These are phyloP conservation scores for Plumapathes pennacea DNA, from an alignment of 92 coral and sea anemone species.

Conservation along the genomic window DNA sequence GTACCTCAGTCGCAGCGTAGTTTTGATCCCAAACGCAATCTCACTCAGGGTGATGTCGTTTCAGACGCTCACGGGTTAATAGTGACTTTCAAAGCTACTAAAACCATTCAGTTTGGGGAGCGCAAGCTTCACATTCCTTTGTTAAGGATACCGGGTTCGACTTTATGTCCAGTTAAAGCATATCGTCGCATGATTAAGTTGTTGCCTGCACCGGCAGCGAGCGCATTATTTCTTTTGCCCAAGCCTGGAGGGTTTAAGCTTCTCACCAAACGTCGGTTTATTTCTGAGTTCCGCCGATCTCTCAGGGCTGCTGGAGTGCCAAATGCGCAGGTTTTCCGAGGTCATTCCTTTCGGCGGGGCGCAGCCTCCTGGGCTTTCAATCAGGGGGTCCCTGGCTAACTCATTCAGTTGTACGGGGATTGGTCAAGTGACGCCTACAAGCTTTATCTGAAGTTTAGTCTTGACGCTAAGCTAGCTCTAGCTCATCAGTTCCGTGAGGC, in stretches of 20 bases:
- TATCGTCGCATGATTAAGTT: constrained; percentile 18
- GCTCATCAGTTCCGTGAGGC: constrained; percentile 3
- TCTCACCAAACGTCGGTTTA: constrained; percentile 6
- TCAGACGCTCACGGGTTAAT: not conserved
- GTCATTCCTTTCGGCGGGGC: constrained; percentile 29
- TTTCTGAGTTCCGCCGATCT: constrained; percentile 1
- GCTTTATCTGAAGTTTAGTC: constrained; percentile 14
- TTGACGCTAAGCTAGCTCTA: constrained; percentile 12
- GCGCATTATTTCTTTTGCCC: constrained; percentile 16
- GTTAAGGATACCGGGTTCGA: constrained; percentile 10
- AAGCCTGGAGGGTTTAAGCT: not conserved
- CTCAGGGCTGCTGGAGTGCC: constrained; percentile 1
- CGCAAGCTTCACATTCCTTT: constrained; percentile 27
- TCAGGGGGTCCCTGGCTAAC: constrained; percentile 21
- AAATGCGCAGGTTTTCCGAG: constrained; percentile 1
- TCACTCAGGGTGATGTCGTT: constrained; percentile 13
- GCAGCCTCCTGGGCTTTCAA: constrained; percentile 24
- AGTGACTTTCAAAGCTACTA: constrained; percentile 6
- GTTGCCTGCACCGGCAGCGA: constrained; percentile 5
- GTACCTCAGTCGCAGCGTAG: constrained; percentile 6
- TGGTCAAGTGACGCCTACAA: constrained; percentile 26
- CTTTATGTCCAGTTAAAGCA: constrained; percentile 22
- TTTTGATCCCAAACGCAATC: constrained; percentile 24
- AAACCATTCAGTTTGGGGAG: constrained; percentile 30
- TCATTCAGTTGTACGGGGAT: constrained; percentile 25